Evolutionary conservation across 2,797 vertebrate genomes (phyloP), one percentile per base, ranked within the genome.

Genomic region (Phrynocephalus guinanensis): DNA sequence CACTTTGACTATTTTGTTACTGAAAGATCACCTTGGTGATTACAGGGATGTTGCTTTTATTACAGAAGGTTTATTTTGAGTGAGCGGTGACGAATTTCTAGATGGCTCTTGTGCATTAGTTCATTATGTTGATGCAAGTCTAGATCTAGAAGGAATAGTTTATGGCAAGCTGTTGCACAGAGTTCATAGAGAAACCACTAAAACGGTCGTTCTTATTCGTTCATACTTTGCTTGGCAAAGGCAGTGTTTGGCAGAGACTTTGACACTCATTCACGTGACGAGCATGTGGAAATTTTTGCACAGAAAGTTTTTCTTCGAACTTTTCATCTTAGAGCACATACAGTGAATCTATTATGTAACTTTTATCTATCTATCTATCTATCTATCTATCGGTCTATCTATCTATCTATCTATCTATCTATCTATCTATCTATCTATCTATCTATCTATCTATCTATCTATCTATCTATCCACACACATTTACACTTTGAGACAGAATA

Each of bases 41-140:
- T 77, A 28, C 20, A 28, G 44, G 9, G 6, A 22, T 33, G 33
- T 66, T 77, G 50, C 50, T 78, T 63, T 56, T 13, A 52, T 26
- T 77, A 77, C 16, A 30, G 63, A 71, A 10, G 8, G 33, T n/a
- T 82, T 70, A 82, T 56, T 78, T n/a, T 78, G 80, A 82, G 82
- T 83, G 71, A 83, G 44, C 73, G 24, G 66, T n/a, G 33, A 82
- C 26, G 26, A 83, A 48, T 78, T 78, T 89, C 78, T 86, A 82
- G 76, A 66, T 82, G 52, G 80, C 8, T 63, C 63, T 56, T 75
- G 48, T 85, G 30, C 79, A 70, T 28, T 66, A 88, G 22, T 52
- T n/a, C 70, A 76, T 82, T 67, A 82, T 33, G 79, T 44, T 83
- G 68, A 67, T 83, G 56, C 67, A 44, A 28, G n/a, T 73, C 38